Percentiles rank a stretch among this genome's conserved stretches.
These are phyloP conservation scores for Hestina assimilis DNA, from an alignment of 1,140 invertebrate species.

Conservation along the genomic window DNA sequence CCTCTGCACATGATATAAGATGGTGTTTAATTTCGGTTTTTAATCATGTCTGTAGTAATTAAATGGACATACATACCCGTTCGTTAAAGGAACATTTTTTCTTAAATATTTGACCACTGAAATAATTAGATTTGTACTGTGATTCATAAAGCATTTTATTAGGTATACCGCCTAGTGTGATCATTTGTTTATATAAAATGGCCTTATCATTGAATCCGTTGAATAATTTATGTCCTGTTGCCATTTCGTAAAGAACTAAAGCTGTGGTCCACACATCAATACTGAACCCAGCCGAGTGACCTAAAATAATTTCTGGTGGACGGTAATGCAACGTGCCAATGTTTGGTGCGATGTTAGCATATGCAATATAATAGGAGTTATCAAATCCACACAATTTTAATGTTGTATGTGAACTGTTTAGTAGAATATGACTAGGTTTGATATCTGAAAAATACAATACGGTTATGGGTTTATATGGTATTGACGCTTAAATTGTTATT, in stretches of 20 bases:
- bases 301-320: conserved; percentile 50
- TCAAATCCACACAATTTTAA: conserved; percentile 56
- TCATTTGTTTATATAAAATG: conserved; percentile 46
- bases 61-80: not conserved
- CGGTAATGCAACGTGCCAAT: conserved; percentile 40
- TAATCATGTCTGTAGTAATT: not conserved
- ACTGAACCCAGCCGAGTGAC: conserved; percentile 31
- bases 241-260: conserved; percentile 49
- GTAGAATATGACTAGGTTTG: conserved; percentile 49
- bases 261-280: conserved; percentile 54
- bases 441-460: conserved; percentile 45
- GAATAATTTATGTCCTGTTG: conserved; percentile 36
- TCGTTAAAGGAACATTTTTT: not conserved
- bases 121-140: not conserved
- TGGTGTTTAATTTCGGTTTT: too few species aligned
- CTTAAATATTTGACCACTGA: not conserved
- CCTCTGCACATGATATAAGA: too few species aligned
- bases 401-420: conserved; percentile 29
- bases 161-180: conserved; percentile 35
- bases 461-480: too few species aligned
- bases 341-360: conserved; percentile 11
- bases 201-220: conserved; percentile 34
- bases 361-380: conserved; percentile 16
- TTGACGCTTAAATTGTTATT: too few species aligned
- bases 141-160: conserved; percentile 28